Conservation (phyloP, 2,113 vertebrate genomes). For the Lasiurus borealis region DNA sequence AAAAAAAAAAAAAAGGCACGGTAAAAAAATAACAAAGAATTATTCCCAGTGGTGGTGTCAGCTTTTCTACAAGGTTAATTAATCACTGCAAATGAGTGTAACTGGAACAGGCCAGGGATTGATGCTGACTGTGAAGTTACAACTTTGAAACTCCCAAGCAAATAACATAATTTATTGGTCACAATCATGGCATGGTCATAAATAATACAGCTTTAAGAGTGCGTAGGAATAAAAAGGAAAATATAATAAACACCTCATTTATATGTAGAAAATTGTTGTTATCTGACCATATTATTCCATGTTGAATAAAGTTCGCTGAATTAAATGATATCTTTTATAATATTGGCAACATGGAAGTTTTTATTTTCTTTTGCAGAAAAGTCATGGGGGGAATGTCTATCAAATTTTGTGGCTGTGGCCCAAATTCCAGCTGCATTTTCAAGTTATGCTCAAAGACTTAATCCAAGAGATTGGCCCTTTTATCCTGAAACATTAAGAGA, state of each 20-base stretch:
- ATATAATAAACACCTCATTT: slow-evolving; percentile 34
- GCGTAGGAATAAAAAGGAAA: not conserved
- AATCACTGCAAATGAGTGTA: slow-evolving; percentile 62
- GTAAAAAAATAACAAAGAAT: slow-evolving; percentile 67
- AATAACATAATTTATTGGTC: slow-evolving; percentile 4
- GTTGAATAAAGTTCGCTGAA: not conserved
- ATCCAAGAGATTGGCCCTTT: not conserved
- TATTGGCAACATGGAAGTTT: not conserved
- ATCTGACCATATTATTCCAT: not conserved
- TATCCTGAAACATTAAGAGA: not conserved
- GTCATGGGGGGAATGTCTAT: not conserved
- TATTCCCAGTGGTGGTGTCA: slow-evolving; percentile 64
- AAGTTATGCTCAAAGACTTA: not conserved
- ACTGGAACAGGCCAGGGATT: slow-evolving; percentile 42
- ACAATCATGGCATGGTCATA: slow-evolving; percentile 12
- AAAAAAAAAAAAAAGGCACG: not conserved
- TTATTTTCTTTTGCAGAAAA: slow-evolving; percentile 31
- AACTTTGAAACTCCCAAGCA: slow-evolving; percentile 46
- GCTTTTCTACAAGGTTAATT: slow-evolving; percentile 69
- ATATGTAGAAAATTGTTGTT: not conserved
- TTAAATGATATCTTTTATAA: not conserved
- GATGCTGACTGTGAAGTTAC: slow-evolving; percentile 52
- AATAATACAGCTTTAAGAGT: slow-evolving; percentile 25
- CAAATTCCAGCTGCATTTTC: not conserved
- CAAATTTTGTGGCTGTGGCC: not conserved